phyloP scores from a whole-genome alignment of 2,888 invertebrate species.

The Limenitis camilla region DNA sequence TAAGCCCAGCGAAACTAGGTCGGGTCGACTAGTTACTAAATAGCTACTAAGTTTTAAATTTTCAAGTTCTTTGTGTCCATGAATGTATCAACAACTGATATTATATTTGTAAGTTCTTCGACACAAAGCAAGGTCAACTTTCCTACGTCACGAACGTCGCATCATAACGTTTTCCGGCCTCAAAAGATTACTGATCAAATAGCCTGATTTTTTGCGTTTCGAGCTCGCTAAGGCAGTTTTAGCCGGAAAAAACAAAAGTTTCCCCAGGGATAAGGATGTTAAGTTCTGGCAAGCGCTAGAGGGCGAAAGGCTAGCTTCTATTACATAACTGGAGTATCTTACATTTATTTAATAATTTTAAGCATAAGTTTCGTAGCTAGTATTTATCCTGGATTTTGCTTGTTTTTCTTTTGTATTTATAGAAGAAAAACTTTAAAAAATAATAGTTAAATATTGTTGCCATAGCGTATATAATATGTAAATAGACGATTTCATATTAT shows the following conservation, averaged over 20 bases:
- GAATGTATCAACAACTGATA: neutral
- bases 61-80: no score
- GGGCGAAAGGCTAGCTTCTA: slow-evolving; percentile 12
- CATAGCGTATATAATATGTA: no score
- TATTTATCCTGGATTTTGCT: no score
- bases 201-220: slow-evolving; percentile 8
- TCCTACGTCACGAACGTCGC: slow-evolving; percentile 10
- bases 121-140: slow-evolving; percentile 13
- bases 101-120: slow-evolving; percentile 3
- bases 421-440: no score
- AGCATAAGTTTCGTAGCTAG: no score
- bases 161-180: slow-evolving; percentile 16
- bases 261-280: slow-evolving; percentile 16
- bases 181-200: slow-evolving; percentile 18
- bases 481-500: no score
- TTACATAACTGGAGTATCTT: slow-evolving; percentile 11
- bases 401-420: no score
- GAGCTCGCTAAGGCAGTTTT: slow-evolving; percentile 9
- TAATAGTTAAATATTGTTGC: no score
- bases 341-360: neutral
- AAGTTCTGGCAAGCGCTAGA: slow-evolving; percentile 12
- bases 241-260: slow-evolving; percentile 17
- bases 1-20: no score
- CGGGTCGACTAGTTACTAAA: no score
- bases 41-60: no score